Evolutionary conservation across 2,888 invertebrate genomes (phyloP).

Genomic region (Tachina lurida): DNA sequence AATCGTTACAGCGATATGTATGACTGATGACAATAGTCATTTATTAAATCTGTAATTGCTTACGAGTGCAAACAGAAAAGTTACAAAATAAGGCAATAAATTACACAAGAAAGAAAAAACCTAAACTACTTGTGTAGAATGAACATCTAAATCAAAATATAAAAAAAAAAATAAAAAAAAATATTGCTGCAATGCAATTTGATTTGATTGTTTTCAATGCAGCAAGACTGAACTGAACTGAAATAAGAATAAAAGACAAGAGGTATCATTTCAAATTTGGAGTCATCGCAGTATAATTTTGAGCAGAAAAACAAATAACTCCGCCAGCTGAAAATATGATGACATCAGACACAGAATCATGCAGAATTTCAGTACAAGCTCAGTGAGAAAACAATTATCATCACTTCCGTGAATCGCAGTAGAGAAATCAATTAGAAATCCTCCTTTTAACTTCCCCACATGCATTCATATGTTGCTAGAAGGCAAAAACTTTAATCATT

Average conservation of each 20-base stretch:
- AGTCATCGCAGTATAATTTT: conserved; percentile 68
- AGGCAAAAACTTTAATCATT: conserved; percentile 58
- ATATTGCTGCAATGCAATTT: conserved; percentile 41
- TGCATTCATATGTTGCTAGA: conserved; percentile 45
- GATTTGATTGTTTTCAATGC: conserved; percentile 27
- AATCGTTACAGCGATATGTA: conserved; percentile 24
- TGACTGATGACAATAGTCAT: conserved; percentile 72
- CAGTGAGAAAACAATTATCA: conserved; percentile 73
- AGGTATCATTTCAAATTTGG: conserved; percentile 61
- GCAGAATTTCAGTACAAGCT: conserved; percentile 25
- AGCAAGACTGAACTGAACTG: background rate
- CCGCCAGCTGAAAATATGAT: conserved; percentile 62
- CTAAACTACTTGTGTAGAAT: conserved; percentile 42
- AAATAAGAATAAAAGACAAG: background rate
- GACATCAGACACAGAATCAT: conserved; percentile 59
- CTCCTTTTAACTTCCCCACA: conserved; percentile 10
- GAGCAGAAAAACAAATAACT: conserved; percentile 70
- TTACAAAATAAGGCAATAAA: conserved; percentile 21
- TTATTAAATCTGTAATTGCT: conserved; percentile 73
- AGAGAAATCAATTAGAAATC: conserved; percentile 72
- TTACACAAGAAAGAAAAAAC: conserved; percentile 25
- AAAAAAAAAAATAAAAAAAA: background rate
- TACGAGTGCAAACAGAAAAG: conserved; percentile 39
- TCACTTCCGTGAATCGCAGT: conserved; percentile 69
- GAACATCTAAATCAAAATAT: conserved; percentile 46